A percentile compares a stretch with the other conserved stretches of the same genome.
These are phyloP conservation scores for Eudorcas thomsonii DNA, from an alignment of 2,113 vertebrate genomes.

Conservation along the genomic window DNA sequence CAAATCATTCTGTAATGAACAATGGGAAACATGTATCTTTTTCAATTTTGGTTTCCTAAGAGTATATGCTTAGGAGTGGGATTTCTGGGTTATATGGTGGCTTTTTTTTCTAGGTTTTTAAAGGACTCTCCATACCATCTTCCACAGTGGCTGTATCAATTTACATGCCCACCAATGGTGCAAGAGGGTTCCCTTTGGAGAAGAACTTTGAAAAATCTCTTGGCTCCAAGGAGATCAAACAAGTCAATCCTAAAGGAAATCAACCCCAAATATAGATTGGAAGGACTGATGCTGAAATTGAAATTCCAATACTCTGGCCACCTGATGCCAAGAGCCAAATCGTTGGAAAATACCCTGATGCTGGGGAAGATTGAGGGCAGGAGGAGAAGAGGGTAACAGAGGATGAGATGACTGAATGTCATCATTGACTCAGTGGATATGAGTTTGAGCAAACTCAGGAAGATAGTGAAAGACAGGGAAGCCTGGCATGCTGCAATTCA, in stretches of 20 bases:
- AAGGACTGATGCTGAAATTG: background rate
- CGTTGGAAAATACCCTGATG: background rate
- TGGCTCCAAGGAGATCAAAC: background rate
- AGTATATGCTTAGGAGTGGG: background rate
- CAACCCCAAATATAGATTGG: background rate
- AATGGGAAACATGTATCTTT: background rate
- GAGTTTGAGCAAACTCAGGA: background rate
- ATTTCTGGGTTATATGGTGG: background rate
- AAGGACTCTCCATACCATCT: background rate
- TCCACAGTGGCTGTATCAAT: background rate
- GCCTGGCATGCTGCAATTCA: background rate
- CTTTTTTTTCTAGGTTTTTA: background rate
- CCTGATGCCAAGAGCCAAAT: background rate
- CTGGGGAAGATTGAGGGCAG: background rate
- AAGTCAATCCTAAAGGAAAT: background rate
- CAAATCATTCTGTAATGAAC: background rate
- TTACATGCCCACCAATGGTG: background rate
- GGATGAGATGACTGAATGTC: background rate
- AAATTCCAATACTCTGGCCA: background rate
- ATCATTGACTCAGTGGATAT: background rate
- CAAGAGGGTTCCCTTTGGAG: background rate
- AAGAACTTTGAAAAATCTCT: background rate
- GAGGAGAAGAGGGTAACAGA: background rate
- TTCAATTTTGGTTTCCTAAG: background rate
- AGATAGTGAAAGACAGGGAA: background rate